Evolutionary conservation across 2,797 vertebrate species (phyloP).

Genomic region (Centropyge bicolor): DNA sequence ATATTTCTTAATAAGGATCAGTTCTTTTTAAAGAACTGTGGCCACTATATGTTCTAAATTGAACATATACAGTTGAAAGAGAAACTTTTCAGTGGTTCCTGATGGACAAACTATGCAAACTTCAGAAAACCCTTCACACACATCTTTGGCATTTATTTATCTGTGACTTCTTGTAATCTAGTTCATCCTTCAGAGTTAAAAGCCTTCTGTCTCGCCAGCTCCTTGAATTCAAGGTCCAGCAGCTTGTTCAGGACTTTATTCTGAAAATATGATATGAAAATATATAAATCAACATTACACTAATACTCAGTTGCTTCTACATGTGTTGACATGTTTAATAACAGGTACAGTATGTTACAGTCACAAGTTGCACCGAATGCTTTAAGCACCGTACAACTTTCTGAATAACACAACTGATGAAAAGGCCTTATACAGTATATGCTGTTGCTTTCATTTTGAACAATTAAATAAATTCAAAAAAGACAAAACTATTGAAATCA

Average conservation of each 20-base stretch:
- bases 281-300: no score
- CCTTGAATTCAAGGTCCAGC: no score
- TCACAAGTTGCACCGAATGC: slow-evolving; percentile 32
- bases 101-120: neutral
- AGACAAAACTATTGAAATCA: slow-evolving; percentile 5
- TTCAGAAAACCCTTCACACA: neutral
- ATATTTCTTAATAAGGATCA: neutral
- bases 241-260: no score
- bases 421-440: slow-evolving; percentile 43
- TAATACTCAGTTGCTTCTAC: no score
- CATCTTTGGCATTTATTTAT: neutral
- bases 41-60: neutral
- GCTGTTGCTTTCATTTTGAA: neutral
- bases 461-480: neutral
- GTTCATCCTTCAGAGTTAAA: no score
- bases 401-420: slow-evolving; percentile 31
- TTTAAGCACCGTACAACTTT: slow-evolving; percentile 32
- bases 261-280: no score
- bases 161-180: no score
- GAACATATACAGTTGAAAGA: neutral
- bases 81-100: neutral
- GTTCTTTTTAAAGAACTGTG: neutral
- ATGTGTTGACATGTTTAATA: slow-evolving; percentile 46
- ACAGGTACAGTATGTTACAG: slow-evolving; percentile 16
- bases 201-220: no score